Base-by-base conservation (phyloP, 2,888 invertebrate species). In the Axea sp. region DNA sequence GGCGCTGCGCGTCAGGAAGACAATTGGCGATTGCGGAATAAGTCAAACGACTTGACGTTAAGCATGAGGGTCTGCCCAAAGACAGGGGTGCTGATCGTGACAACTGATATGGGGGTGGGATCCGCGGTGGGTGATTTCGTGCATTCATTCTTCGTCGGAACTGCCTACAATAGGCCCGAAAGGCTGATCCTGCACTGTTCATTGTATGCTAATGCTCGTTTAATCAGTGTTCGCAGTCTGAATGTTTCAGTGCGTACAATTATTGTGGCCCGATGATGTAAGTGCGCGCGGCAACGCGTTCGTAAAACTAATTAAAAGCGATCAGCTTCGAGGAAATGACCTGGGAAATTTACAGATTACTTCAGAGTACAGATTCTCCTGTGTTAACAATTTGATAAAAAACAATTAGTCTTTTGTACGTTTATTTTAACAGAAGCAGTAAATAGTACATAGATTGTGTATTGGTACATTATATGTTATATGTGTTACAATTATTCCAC, bases 11-110 rank as follows among this genome's bases (percentile, higher is more conserved):
- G 83, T 85, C 83, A 83, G 84, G 67, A 83, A 81, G 78, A 85
- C 86, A 87, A 87, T 87, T 87, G 87, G 87, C 85, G 87, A 87
- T 87, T 84, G 84, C 87, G 86, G 87, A 87, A 87, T 87, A 87
- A 87, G 87, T 86, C 87, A 85, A 86, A 84, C 82, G 84, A 77
- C 82, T 73, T 81, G 82, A 83, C 80, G 77, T 80, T 79, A 77
- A 78, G 76, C 73, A 60, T 74, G 80, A 72, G 77, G 79, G 73
- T 69, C 55, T 65, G 69, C 60, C 49, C 41, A 35, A 37, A 68
- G 73, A 67, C 73, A 67, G 60, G 76, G 77, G 77, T 72, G 76
- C 77, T 81, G 86, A 85, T 86, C 80, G 81, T 79, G 81, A 80
- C 83, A 81, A 86, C 85, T 85, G 86, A 85, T 86, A 86, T 79